Conservation (phyloP, 2,888 invertebrate genomes). For the Epistrophe grossulariae region DNA sequence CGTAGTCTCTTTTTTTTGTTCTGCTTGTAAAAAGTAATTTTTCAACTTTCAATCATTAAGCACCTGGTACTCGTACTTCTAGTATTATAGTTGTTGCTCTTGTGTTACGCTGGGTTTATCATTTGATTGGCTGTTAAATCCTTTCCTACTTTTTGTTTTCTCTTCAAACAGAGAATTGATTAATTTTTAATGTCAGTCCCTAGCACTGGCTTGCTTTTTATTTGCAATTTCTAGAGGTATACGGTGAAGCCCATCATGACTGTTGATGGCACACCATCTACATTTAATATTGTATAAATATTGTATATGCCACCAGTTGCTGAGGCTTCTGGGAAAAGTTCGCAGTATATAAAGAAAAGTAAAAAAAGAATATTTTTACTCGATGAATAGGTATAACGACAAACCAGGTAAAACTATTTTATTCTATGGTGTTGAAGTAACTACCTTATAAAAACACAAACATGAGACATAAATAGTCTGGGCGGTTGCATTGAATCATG, state of each 20-base stretch:
- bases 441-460: neutral
- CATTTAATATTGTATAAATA: neutral
- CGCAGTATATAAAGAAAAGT: neutral
- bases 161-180: conserved; percentile 3
- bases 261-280: neutral
- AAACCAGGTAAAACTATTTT: conserved; percentile 5
- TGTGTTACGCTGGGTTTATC: conserved; percentile 5
- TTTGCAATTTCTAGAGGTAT: neutral
- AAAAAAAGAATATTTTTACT: neutral
- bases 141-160: neutral
- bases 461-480: neutral
- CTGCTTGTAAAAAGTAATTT: conserved; percentile 1
- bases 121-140: conserved; percentile 16
- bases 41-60: conserved; percentile 19
- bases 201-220: neutral
- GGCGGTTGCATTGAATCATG: neutral
- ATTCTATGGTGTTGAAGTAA: neutral
- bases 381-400: neutral
- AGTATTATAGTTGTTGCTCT: neutral
- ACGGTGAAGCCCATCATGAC: neutral
- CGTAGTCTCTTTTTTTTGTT: too few species aligned
- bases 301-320: neutral
- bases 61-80: too few species aligned
- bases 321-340: neutral
- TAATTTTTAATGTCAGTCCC: conserved; percentile 2